Conservation (phyloP, 2,888 invertebrate genomes). For the Scaptomyza tumidula region DNA sequence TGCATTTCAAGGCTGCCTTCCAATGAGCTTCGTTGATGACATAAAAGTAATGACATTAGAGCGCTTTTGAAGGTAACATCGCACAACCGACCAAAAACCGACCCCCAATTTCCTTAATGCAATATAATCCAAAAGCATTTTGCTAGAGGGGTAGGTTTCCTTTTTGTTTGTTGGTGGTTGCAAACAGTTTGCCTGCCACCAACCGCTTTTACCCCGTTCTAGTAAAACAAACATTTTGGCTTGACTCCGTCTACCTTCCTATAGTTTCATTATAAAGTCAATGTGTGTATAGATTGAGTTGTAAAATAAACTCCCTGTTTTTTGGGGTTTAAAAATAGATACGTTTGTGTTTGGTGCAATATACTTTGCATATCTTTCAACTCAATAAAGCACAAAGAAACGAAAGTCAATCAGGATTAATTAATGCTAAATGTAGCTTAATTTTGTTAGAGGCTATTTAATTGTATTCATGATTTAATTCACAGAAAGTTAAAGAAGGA, state of each 20-base stretch:
- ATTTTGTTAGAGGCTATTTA: neutral
- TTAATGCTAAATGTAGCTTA: neutral
- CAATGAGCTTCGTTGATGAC: conserved; percentile 53
- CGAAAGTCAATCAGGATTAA: neutral
- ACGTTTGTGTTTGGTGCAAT: conserved; percentile 3
- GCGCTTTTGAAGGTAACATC: conserved; percentile 40
- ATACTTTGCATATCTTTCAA: neutral
- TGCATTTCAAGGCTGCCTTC: conserved; percentile 39
- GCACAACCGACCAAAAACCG: conserved; percentile 27
- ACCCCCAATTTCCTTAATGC: conserved; percentile 55
- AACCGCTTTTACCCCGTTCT: conserved; percentile 29
- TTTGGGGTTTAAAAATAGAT: conserved; percentile 10
- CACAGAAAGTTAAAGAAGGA: conserved; percentile 1
- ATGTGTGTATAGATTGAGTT: conserved; percentile 35
- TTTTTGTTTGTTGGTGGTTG: conserved; percentile 54
- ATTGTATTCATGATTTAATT: neutral
- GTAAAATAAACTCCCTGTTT: conserved; percentile 39
- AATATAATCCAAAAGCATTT: conserved; percentile 41
- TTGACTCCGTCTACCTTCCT: conserved; percentile 22
- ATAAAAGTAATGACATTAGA: conserved; percentile 58
- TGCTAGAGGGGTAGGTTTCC: conserved; percentile 37
- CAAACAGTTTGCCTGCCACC: conserved; percentile 9
- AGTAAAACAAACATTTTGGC: conserved; percentile 60
- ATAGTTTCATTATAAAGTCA: conserved; percentile 72
- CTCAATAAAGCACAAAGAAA: conserved; percentile 4